phyloP scores from a whole-genome alignment of 2,888 invertebrate genomes.

The Idaea straminata region DNA sequence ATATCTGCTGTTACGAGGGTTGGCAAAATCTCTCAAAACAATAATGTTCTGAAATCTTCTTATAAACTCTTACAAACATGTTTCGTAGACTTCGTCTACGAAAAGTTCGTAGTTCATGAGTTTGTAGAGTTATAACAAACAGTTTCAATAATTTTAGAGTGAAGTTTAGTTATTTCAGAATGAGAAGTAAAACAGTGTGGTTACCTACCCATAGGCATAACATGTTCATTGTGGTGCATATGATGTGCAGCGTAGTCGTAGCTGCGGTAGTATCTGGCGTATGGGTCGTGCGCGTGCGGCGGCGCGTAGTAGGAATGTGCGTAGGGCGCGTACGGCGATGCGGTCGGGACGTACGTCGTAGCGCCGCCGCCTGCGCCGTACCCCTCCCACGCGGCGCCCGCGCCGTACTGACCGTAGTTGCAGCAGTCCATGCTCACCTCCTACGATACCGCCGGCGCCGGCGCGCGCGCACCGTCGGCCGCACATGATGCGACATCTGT shows the following conservation, averaged over 20 bases:
- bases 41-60: not conserved
- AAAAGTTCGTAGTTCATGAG: not conserved
- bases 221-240: slow-evolving; percentile 67
- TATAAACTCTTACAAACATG: not conserved
- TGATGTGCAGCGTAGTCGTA: slow-evolving; percentile 69
- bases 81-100: not conserved
- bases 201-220: slow-evolving; percentile 69
- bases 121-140: not conserved
- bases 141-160: no score
- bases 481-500: not conserved
- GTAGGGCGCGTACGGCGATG: slow-evolving; percentile 49
- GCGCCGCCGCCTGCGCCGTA: slow-evolving; percentile 48
- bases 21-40: not conserved
- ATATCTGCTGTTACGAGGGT: no score
- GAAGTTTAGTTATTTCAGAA: not conserved
- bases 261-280: slow-evolving; percentile 72
- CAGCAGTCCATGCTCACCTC: slow-evolving; percentile 71
- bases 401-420: slow-evolving; percentile 76
- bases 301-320: slow-evolving; percentile 27
- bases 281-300: slow-evolving; percentile 68
- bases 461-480: slow-evolving; percentile 41
- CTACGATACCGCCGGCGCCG: slow-evolving; percentile 59
- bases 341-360: slow-evolving; percentile 51
- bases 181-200: not conserved
- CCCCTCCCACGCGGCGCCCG: slow-evolving; percentile 52